Percentiles rank a stretch among this genome's conserved stretches.
Conservation (phyloP, 2,113 vertebrate genomes). For the Emydocephalus ijimae region DNA sequence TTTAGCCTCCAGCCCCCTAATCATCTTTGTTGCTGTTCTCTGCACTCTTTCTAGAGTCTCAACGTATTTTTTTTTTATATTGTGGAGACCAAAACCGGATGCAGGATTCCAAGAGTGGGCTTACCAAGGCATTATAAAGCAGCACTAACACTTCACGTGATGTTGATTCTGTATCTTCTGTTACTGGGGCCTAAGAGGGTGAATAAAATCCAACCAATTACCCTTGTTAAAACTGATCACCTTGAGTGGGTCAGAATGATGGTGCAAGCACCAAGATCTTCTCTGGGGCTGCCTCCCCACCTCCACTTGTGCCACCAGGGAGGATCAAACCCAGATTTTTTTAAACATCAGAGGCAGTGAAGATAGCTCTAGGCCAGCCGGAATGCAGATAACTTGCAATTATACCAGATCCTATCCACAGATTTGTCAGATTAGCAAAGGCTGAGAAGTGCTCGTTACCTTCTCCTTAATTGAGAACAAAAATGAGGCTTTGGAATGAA, state of each 20-base stretch:
- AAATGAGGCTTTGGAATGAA: neutral
- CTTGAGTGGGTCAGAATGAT: neutral
- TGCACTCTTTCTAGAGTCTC: no score
- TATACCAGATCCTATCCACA: constrained; percentile 17
- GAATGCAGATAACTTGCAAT: constrained; percentile 49
- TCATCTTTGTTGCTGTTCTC: no score
- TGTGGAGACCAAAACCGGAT: no score
- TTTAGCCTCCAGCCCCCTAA: no score
- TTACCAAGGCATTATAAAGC: no score
- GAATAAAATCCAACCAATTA: neutral
- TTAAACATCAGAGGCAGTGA: constrained; percentile 40
- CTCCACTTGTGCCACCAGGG: neutral
- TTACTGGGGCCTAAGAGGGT: neutral
- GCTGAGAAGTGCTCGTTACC: accelerated
- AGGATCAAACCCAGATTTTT: constrained; percentile 5
- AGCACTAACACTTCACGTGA: neutral
- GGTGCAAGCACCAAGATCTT: neutral
- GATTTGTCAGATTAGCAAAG: constrained; percentile 5
- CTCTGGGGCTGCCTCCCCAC: neutral
- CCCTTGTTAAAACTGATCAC: neutral
- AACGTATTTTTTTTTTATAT: no score
- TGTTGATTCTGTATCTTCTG: neutral
- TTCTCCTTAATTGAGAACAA: neutral
- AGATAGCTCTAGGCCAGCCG: constrained; percentile 30
- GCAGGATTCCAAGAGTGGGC: no score